Evolutionary conservation across 2,797 vertebrate species (phyloP).

Genomic region (Zenarchopterus dispar): DNA sequence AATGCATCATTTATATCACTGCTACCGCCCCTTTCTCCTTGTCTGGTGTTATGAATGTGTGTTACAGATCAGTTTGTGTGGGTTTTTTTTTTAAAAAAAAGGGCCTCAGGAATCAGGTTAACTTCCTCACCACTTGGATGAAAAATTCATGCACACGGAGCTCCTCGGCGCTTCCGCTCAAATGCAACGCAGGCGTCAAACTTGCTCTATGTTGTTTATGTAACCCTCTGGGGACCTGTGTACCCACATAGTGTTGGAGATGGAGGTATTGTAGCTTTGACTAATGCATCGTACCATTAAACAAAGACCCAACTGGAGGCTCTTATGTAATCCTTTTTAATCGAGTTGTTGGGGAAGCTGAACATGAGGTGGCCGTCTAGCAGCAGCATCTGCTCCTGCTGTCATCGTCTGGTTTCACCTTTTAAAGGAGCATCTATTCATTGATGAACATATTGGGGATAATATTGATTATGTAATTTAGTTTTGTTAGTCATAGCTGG

Average conservation of each 20-base stretch:
- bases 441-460: too few relatives aligned
- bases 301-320: conserved; percentile 33
- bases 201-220: conserved; percentile 53
- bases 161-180: conserved; percentile 7
- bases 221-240: conserved; percentile 59
- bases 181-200: conserved; percentile 43
- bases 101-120: conserved; percentile 43
- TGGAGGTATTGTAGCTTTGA: conserved; percentile 34
- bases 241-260: conserved; percentile 42
- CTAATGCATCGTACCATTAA: conserved; percentile 39
- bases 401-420: not conserved
- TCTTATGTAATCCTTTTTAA: conserved; percentile 41
- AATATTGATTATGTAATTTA: too few relatives aligned
- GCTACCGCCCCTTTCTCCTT: too few relatives aligned
- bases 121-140: conserved; percentile 42
- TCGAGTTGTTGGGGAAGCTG: conserved; percentile 7
- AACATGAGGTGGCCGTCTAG: conserved; percentile 10
- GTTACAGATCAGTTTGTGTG: not conserved
- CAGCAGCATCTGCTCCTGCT: conserved; percentile 23
- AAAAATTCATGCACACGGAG: conserved; percentile 26
- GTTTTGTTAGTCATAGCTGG: too few relatives aligned
- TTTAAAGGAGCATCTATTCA: not conserved
- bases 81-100: conserved; percentile 36
- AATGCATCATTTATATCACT: too few relatives aligned
- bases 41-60: not conserved